phyloP scores from a whole-genome alignment of 2,888 invertebrate species.

The Hedya salicella region DNA sequence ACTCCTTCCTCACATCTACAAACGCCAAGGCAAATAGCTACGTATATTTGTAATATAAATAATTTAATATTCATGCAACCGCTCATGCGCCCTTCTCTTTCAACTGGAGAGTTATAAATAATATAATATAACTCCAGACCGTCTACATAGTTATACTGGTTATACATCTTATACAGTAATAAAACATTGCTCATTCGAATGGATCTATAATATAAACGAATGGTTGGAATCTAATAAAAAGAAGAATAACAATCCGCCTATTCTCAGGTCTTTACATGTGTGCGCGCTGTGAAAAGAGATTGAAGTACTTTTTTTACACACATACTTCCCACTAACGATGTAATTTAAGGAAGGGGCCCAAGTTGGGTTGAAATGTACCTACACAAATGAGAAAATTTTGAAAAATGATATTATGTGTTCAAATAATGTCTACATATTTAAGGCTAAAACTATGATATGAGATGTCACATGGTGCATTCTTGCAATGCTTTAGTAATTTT shows the following conservation, averaged over 20 bases:
- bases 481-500: slow-evolving; percentile 3
- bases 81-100: slow-evolving; percentile 47
- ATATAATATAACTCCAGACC: slow-evolving; percentile 39
- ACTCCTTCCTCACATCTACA: slow-evolving; percentile 26
- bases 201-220: slow-evolving; percentile 56
- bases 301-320: slow-evolving; percentile 60
- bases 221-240: slow-evolving; percentile 73
- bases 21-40: slow-evolving; percentile 38
- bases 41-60: slow-evolving; percentile 42
- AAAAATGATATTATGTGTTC: slow-evolving; percentile 40
- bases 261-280: slow-evolving; percentile 57
- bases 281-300: slow-evolving; percentile 59
- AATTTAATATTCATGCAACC: slow-evolving; percentile 46
- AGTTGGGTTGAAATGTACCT: slow-evolving; percentile 59
- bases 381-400: slow-evolving; percentile 44
- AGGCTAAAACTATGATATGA: not conserved
- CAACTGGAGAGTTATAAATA: slow-evolving; percentile 40
- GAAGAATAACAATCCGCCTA: slow-evolving; percentile 61
- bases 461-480: slow-evolving; percentile 10
- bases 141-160: slow-evolving; percentile 29
- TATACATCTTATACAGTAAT: slow-evolving; percentile 36
- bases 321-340: slow-evolving; percentile 56
- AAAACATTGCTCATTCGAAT: slow-evolving; percentile 53
- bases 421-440: slow-evolving; percentile 9
- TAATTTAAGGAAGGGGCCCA: slow-evolving; percentile 65